These are phyloP conservation scores for Brachylomia viminalis DNA, from an alignment of 2,888 invertebrate genomes.

Conservation along the genomic window DNA sequence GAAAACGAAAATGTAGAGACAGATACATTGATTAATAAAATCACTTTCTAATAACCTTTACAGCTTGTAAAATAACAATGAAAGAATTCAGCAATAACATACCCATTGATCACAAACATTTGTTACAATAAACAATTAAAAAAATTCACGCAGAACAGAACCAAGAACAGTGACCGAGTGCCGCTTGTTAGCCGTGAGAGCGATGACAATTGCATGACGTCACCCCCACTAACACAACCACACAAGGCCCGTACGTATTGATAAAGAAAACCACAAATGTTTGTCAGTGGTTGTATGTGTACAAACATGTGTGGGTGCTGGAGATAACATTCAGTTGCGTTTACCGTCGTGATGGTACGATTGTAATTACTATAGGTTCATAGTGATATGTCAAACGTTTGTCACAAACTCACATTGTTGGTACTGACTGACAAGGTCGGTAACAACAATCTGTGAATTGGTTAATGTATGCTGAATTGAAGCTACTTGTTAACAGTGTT, in stretches of 20 bases:
- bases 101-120: slow-evolving; percentile 44
- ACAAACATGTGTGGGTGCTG: slow-evolving; percentile 76
- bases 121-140: slow-evolving; percentile 65
- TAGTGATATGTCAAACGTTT: slow-evolving; percentile 60
- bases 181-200: slow-evolving; percentile 87
- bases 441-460: slow-evolving; percentile 44
- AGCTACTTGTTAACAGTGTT: slow-evolving; percentile 8
- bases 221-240: slow-evolving; percentile 76
- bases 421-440: slow-evolving; percentile 54
- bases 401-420: slow-evolving; percentile 51
- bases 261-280: slow-evolving; percentile 81
- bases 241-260: slow-evolving; percentile 67
- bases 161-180: slow-evolving; percentile 78
- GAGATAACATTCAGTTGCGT: slow-evolving; percentile 75
- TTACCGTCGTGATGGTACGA: slow-evolving; percentile 70
- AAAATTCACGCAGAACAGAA: slow-evolving; percentile 70
- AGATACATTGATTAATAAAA: slow-evolving; percentile 4
- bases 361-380: slow-evolving; percentile 68
- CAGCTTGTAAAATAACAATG: slow-evolving; percentile 7
- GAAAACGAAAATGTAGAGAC: neutral
- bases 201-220: slow-evolving; percentile 89
- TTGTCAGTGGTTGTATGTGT: slow-evolving; percentile 69
- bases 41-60: slow-evolving; percentile 23
- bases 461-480: slow-evolving; percentile 36
- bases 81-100: slow-evolving; percentile 41